phyloP scores from a whole-genome alignment of 2,113 vertebrate species.

The Prunella fulvescens region DNA sequence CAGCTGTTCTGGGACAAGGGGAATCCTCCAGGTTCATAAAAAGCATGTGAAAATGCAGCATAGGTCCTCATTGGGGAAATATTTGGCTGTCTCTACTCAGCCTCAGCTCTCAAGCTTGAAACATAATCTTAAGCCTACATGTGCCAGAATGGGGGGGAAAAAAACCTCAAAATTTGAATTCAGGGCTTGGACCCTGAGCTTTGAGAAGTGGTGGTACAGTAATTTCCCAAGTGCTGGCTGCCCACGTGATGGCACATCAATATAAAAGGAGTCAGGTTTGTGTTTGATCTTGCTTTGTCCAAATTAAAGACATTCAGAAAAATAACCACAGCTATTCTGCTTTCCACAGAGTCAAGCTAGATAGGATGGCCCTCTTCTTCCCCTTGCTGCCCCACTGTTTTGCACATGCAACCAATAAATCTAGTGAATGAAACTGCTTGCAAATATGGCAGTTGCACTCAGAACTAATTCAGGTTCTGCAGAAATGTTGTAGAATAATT shows the following conservation, averaged over 20 bases:
- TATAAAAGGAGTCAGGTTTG: neutral
- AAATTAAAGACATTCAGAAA: neutral
- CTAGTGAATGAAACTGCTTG: neutral
- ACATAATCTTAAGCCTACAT: neutral
- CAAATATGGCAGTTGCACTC: neutral
- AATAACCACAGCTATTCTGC: neutral
- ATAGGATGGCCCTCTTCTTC: neutral
- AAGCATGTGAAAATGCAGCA: neutral
- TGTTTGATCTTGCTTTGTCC: neutral
- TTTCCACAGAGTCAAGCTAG: neutral
- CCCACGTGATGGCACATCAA: fast-evolving
- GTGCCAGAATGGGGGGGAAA: no score
- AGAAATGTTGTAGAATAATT: neutral
- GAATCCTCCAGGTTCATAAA: neutral
- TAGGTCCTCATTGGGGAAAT: neutral
- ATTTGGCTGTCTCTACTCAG: neutral
- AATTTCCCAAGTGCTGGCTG: neutral
- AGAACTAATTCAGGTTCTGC: neutral
- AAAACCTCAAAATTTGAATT: neutral
- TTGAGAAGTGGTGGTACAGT: neutral
- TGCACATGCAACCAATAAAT: neutral
- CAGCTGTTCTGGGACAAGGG: neutral
- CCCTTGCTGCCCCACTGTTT: neutral
- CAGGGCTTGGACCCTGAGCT: neutral
- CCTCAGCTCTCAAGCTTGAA: neutral